Conservation (phyloP, 2,888 invertebrate genomes). For the Choristoneura rosaceana region DNA sequence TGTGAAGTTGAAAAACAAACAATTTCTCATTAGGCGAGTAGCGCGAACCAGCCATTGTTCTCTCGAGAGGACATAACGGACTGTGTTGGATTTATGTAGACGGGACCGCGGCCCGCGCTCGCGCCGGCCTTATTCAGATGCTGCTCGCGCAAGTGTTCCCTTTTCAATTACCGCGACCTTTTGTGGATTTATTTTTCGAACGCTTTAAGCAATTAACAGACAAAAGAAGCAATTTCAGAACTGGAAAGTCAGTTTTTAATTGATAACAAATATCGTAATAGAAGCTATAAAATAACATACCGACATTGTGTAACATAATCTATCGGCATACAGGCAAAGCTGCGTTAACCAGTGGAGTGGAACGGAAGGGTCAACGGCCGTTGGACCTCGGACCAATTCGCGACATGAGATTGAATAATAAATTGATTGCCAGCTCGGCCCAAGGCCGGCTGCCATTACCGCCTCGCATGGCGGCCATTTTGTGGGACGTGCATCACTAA, state of each 20-base stretch:
- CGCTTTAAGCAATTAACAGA: slow-evolving; percentile 29
- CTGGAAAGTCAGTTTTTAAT: slow-evolving; percentile 21
- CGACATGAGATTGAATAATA: slow-evolving; percentile 86
- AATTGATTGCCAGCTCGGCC: slow-evolving; percentile 79
- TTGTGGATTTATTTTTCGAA: slow-evolving; percentile 26
- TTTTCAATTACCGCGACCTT: slow-evolving; percentile 38
- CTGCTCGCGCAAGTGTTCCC: slow-evolving; percentile 33
- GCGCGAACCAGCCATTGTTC: slow-evolving; percentile 79
- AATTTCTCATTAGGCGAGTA: slow-evolving; percentile 82
- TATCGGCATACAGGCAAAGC: slow-evolving; percentile 52
- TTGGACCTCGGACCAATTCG: slow-evolving; percentile 83
- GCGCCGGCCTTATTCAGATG: slow-evolving; percentile 43
- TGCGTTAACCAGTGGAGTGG: slow-evolving; percentile 64
- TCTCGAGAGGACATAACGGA: slow-evolving; percentile 78
- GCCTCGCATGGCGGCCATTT: slow-evolving; percentile 74
- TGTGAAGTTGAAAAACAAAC: slow-evolving; percentile 79
- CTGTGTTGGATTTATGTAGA: slow-evolving; percentile 79
- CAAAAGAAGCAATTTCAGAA: slow-evolving; percentile 32
- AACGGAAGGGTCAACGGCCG: slow-evolving; percentile 74
- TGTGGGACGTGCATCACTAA: slow-evolving; percentile 63
- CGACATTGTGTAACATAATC: slow-evolving; percentile 51
- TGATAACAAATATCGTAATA: slow-evolving; percentile 15
- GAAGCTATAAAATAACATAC: slow-evolving; percentile 28
- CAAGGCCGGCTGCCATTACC: slow-evolving; percentile 81
- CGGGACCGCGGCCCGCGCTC: slow-evolving; percentile 48